Conservation (phyloP, 2,113 vertebrate genomes). For the Setophaga petechia region DNA sequence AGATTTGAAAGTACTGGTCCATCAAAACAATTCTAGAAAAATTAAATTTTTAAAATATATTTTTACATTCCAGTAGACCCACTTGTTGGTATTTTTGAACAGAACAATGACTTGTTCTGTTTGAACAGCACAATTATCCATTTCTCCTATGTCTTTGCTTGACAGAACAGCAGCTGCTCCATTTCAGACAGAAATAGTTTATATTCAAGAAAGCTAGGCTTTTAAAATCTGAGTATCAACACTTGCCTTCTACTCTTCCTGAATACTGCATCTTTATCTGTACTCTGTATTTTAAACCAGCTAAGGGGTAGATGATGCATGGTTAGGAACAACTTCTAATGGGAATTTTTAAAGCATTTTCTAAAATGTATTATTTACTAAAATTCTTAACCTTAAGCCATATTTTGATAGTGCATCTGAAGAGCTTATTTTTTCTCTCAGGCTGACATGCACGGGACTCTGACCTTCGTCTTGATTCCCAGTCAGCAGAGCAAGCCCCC, state of each 20-base stretch:
- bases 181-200: not conserved
- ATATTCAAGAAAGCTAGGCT: not conserved
- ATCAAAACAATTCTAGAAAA: not conserved
- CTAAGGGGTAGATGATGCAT: not conserved
- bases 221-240: not conserved
- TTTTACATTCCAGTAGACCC: not conserved
- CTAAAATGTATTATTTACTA: not conserved
- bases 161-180: not conserved
- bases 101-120: not conserved
- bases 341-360: not conserved
- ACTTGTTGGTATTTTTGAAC: not conserved
- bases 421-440: slow-evolving; percentile 60
- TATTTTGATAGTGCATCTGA: not conserved
- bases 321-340: not conserved
- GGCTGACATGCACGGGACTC: slow-evolving; percentile 94
- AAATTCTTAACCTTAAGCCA: not conserved
- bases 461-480: slow-evolving; percentile 94
- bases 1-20: not conserved
- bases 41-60: fast-evolving
- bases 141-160: not conserved
- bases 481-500: slow-evolving; percentile 87
- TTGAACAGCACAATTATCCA: not conserved
- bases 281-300: not conserved
- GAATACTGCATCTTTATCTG: not conserved
- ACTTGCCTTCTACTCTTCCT: not conserved